phyloP scores from a whole-genome alignment of 2,888 invertebrate genomes.

The Sinelater perroti region DNA sequence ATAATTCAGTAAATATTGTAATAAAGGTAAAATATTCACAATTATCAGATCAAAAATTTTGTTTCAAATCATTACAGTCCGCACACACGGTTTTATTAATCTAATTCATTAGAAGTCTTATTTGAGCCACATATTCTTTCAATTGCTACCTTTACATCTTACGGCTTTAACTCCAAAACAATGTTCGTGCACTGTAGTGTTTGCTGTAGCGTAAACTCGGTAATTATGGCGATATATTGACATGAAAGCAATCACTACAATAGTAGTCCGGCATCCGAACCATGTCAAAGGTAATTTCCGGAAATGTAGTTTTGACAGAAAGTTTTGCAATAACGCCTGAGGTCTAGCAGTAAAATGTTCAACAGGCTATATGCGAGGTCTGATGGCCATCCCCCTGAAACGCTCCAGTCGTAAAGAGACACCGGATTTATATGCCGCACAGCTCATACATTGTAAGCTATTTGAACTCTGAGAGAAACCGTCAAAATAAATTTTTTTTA shows the following conservation, averaged over 20 bases:
- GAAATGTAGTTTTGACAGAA: constrained; percentile 40
- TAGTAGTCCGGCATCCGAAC: constrained; percentile 25
- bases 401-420: constrained; percentile 43
- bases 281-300: constrained; percentile 37
- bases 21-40: no score
- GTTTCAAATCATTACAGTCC: no score
- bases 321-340: constrained; percentile 41
- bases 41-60: no score
- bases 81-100: no score
- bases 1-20: no score
- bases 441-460: constrained; percentile 38
- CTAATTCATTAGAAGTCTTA: not conserved
- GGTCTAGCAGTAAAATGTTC: constrained; percentile 44
- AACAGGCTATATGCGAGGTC: constrained; percentile 45
- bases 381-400: constrained; percentile 41
- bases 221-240: constrained; percentile 15
- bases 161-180: no score
- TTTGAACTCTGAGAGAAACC: constrained; percentile 35
- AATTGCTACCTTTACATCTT: constrained; percentile 10
- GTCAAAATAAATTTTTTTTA: constrained; percentile 34
- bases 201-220: constrained; percentile 7
- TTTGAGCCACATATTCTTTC: not conserved
- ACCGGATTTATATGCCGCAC: constrained; percentile 39
- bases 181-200: constrained; percentile 6
- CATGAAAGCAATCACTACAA: constrained; percentile 18